Evolutionary conservation across 1,140 invertebrate genomes (phyloP).

Genomic region (Euura saliciscinereae): DNA sequence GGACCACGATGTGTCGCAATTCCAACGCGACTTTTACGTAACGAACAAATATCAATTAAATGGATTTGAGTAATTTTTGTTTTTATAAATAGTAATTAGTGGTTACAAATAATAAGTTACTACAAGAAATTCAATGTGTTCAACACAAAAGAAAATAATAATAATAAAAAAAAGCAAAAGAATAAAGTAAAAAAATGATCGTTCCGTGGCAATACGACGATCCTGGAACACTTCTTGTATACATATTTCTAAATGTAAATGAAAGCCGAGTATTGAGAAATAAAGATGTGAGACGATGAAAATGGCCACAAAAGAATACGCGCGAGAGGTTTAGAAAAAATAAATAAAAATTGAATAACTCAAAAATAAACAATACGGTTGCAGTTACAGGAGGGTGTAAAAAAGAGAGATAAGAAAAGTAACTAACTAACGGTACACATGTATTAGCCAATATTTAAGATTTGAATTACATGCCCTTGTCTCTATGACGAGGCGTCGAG

Average conservation of each 20-base stretch:
- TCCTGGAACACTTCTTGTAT: no score
- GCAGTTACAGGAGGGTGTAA: conserved; percentile 52
- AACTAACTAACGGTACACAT: no score
- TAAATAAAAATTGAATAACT: conserved; percentile 32
- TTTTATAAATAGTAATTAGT: conserved; percentile 5
- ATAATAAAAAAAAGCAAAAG: conserved; percentile 23
- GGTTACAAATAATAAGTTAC: neutral
- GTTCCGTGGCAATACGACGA: no score
- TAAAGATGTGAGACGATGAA: conserved; percentile 14
- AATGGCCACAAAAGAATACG: conserved; percentile 6
- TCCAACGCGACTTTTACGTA: neutral
- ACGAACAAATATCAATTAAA: neutral
- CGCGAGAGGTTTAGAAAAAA: neutral
- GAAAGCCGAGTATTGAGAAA: conserved; percentile 14
- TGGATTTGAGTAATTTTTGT: neutral
- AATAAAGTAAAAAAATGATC: no score
- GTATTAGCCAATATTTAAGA: no score
- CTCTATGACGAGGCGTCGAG: conserved; percentile 10
- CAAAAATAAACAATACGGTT: conserved; percentile 40
- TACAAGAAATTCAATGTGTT: neutral
- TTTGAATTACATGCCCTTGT: no score
- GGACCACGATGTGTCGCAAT: neutral
- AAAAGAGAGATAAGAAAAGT: conserved; percentile 14
- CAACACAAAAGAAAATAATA: conserved; percentile 22
- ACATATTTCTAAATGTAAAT: no score